Percentiles rank a stretch among this genome's conserved stretches.
phyloP scores from a whole-genome alignment of 2,888 invertebrate species.

The Smittia aterrima region DNA sequence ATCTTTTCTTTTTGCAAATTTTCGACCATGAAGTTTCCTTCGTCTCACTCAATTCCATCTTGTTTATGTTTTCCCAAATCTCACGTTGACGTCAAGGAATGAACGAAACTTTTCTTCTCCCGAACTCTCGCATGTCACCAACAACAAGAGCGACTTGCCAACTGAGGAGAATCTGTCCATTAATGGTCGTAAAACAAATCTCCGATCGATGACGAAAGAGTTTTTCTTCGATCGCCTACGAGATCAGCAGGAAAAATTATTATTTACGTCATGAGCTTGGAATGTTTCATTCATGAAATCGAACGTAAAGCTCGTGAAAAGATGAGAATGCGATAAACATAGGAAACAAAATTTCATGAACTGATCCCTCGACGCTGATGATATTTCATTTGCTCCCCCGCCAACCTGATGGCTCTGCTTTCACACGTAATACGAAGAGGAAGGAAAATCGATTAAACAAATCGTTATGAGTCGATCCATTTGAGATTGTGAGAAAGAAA shows the following conservation, averaged over 20 bases:
- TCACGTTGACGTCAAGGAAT: background rate
- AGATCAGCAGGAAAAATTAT: background rate
- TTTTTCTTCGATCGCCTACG: background rate
- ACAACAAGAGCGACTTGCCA: background rate
- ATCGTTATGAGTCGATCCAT: conserved; percentile 3
- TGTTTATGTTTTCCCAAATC: background rate
- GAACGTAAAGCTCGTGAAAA: background rate
- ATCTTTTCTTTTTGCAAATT: background rate
- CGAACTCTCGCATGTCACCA: background rate
- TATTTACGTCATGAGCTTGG: background rate
- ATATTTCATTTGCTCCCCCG: background rate
- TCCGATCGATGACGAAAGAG: background rate
- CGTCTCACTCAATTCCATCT: background rate
- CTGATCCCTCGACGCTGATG: background rate
- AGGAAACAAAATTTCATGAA: background rate
- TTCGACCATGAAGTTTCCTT: conserved; percentile 6
- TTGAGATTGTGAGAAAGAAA: background rate
- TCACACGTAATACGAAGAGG: background rate
- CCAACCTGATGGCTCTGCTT: background rate
- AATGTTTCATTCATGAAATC: conserved; percentile 9
- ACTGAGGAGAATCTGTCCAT: background rate
- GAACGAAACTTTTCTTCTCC: background rate
- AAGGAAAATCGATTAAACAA: background rate
- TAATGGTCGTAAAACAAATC: background rate
- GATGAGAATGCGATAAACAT: background rate